Evolutionary conservation across 2,888 invertebrate species (phyloP).

Genomic region (Pseudococcus jackbeardsleyi): DNA sequence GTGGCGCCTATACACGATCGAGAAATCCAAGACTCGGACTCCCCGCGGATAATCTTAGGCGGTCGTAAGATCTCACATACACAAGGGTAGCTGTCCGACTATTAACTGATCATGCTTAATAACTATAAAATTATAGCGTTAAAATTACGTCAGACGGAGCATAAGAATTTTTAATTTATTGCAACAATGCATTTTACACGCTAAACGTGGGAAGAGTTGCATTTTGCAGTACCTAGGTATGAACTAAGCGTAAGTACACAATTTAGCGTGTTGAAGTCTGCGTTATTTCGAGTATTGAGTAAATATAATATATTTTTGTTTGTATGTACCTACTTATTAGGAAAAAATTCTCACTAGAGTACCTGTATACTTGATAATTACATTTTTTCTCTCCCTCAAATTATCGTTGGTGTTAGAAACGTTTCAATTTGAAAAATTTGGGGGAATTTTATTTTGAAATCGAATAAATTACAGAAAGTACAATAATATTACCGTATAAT

Average conservation of each 20-base stretch:
- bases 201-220: conserved; percentile 38
- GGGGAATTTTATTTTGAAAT: no score
- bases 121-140: conserved; percentile 45
- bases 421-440: no score
- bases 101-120: conserved; percentile 45
- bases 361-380: no score
- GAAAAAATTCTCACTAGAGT: no score
- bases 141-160: conserved; percentile 15
- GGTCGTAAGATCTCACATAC: conserved; percentile 55
- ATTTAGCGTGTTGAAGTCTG: neutral
- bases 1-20: conserved; percentile 59
- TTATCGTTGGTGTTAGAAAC: no score
- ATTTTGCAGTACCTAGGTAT: neutral
- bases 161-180: conserved; percentile 44
- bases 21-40: conserved; percentile 59
- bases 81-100: conserved; percentile 39
- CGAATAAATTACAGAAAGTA: no score
- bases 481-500: no score
- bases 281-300: neutral
- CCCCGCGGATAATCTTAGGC: conserved; percentile 59
- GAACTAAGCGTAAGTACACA: neutral
- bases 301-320: neutral
- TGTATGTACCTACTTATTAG: no score
- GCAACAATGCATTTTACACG: conserved; percentile 44
- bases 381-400: no score